Conservation (phyloP, 2,113 vertebrate species). For the Plecotus auritus region DNA sequence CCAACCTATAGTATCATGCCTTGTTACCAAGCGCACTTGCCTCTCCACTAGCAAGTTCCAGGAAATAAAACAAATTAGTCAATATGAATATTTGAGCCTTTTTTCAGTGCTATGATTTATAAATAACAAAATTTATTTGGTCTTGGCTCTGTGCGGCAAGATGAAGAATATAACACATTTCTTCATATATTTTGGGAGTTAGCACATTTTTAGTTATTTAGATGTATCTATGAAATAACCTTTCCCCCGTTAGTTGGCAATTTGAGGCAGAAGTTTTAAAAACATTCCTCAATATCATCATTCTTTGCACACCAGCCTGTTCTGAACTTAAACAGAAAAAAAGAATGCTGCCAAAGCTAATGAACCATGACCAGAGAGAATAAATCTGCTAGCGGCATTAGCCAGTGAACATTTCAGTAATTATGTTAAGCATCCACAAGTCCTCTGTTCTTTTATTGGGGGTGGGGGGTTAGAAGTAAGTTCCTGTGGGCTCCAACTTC, state of each 20-base stretch:
- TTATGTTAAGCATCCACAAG: slow-evolving; percentile 27
- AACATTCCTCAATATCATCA: background rate
- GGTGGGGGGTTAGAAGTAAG: background rate
- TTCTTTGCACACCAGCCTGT: background rate
- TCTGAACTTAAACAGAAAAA: slow-evolving; percentile 6
- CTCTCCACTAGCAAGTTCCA: background rate
- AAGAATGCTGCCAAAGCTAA: slow-evolving; percentile 11
- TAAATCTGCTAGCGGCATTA: background rate
- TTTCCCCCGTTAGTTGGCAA: background rate
- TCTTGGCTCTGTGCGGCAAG: background rate
- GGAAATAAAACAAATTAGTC: background rate
- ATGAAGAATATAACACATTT: background rate
- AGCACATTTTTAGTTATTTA: slow-evolving; percentile 17
- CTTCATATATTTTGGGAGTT: background rate
- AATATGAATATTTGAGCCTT: background rate
- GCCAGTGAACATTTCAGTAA: background rate
- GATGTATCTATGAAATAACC: background rate
- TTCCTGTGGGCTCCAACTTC: background rate
- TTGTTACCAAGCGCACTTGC: background rate
- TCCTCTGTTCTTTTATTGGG: background rate
- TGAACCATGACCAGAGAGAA: background rate
- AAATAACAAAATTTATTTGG: background rate
- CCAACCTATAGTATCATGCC: background rate
- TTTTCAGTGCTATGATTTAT: background rate
- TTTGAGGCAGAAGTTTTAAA: background rate